Evolutionary conservation across 2,888 invertebrate species (phyloP), one percentile per base, ranked within the genome.

Genomic region (Pachycephus smyrnensis): DNA sequence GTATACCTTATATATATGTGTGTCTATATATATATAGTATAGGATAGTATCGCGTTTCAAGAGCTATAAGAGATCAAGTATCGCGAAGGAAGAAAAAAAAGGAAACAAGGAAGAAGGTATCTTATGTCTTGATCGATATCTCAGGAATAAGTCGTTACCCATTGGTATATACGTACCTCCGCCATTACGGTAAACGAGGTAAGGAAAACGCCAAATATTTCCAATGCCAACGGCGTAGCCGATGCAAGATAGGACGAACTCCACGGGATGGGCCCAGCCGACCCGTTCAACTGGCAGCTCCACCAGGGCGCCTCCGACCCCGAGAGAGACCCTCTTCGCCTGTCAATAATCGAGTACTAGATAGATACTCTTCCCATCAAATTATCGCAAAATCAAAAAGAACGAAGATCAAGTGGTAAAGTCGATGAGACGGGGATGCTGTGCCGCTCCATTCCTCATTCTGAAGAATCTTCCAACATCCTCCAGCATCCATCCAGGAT

Each of bases 121-220:
- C 76, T 55, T n/a, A 30, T 75, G 71, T 76, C 73, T 32, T 32
- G 37, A 55, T 73, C 68, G 71, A 75, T 68, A 75, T 69, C 69
- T 55, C 36, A 35, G 74, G 55, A 79, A 79, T 76, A 74, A 74
- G 55, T 76, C 71, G 32, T 30, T 35, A 30, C 32, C 23, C 6
- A 32, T 33, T 68, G 55, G 33, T 32, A 31, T n/a, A n/a, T 88
- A 92, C 93, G 92, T 91, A 96, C 96, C 96, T 89, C 96, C 96
- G 77, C 96, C 96, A 91, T 96, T 96, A 87, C 95, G 94, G 90
- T 96, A 96, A 88, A 95, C 95, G 75, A 96, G 93, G 90, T 95
- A 96, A 11, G 96, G 96, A 91, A 96, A 96, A 83, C 96, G 93
- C 95, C 95, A 96, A 74, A 96, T 95, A 90, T 96, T 96, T 80